Conservation (phyloP, 2,888 invertebrate genomes). For the Hoplodrina blanda region DNA sequence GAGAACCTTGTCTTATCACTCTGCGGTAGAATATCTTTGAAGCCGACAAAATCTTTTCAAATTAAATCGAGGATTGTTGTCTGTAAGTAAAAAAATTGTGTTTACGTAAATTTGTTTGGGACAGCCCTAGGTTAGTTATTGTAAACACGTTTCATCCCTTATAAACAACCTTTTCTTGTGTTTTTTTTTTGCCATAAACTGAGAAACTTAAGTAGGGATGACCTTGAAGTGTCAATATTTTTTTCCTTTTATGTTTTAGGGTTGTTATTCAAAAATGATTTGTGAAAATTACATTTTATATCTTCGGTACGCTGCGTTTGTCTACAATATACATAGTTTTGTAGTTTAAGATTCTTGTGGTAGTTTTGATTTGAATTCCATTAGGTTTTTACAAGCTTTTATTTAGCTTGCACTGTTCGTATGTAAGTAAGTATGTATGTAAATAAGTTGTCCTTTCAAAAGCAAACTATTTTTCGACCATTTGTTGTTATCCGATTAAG, state of each 20-base stretch:
- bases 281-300: constrained; percentile 4
- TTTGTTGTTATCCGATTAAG: too few species aligned
- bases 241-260: constrained; percentile 22
- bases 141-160: constrained; percentile 21
- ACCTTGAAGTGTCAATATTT: constrained; percentile 35
- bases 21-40: constrained; percentile 48
- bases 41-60: constrained; percentile 53
- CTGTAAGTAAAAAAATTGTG: constrained; percentile 20
- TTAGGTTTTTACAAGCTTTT: too few species aligned
- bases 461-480: too few species aligned
- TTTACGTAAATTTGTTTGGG: not conserved
- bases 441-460: too few species aligned
- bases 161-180: constrained; percentile 25
- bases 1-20: constrained; percentile 49
- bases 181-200: constrained; percentile 29
- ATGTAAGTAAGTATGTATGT: too few species aligned
- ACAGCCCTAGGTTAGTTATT: constrained; percentile 15
- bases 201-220: constrained; percentile 17
- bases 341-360: not conserved
- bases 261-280: constrained; percentile 16
- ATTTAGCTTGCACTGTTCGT: too few species aligned
- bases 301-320: not conserved
- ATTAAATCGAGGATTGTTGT: constrained; percentile 47
- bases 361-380: not conserved
- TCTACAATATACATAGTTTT: not conserved